These are phyloP conservation scores for Gambusia affinis DNA, from an alignment of 2,113 vertebrate species.

Conservation along the genomic window DNA sequence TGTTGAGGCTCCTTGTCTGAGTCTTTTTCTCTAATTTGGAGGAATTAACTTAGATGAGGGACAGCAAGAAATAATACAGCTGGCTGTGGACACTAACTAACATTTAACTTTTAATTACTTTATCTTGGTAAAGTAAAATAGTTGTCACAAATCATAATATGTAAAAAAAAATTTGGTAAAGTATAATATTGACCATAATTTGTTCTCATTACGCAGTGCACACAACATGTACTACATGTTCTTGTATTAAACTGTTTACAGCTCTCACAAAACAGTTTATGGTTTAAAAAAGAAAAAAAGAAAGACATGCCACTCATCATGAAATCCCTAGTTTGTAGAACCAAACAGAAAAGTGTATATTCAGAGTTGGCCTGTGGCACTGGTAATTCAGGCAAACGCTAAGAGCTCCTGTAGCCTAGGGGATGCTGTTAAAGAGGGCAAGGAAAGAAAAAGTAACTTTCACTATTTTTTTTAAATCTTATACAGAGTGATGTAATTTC, in stretches of 20 bases:
- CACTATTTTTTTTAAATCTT: too few relatives aligned
- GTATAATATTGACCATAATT: too few relatives aligned
- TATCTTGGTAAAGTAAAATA: neutral
- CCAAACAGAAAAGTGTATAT: constrained; percentile 31
- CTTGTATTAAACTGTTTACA: too few relatives aligned
- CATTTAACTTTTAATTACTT: neutral
- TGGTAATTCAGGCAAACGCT: too few relatives aligned
- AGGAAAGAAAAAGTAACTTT: too few relatives aligned
- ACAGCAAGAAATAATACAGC: neutral
- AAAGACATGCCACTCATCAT: neutral
- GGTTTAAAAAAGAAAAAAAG: neutral
- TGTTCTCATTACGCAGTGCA: too few relatives aligned
- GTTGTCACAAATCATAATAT: neutral
- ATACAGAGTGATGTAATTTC: too few relatives aligned
- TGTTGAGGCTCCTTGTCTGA: constrained; percentile 7
- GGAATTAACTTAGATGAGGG: constrained; percentile 34
- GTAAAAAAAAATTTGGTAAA: too few relatives aligned
- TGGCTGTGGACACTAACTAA: constrained; percentile 7
- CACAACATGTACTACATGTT: too few relatives aligned
- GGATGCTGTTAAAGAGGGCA: too few relatives aligned
- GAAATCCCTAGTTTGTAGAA: constrained; percentile 26
- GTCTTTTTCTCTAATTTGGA: constrained; percentile 27
- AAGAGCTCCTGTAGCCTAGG: too few relatives aligned
- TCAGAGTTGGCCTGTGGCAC: constrained; percentile 35
- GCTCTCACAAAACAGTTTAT: neutral